Conservation (phyloP, 1,140 invertebrate species). For the Parapsyche elsis region DNA sequence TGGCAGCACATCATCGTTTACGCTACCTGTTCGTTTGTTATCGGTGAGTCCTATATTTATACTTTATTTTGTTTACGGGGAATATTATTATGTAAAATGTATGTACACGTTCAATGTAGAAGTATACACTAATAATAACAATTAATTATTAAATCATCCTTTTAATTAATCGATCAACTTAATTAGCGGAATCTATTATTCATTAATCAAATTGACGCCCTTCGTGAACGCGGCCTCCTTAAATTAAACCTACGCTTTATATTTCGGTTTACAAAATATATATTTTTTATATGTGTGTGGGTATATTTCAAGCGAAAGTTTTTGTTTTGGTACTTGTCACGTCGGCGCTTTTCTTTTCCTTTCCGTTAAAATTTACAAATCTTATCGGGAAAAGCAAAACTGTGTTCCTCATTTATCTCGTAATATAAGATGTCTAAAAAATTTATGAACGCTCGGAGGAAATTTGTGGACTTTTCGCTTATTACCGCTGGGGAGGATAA, state of each 20-base stretch:
- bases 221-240: too few species aligned
- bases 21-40: not conserved
- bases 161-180: too few species aligned
- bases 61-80: too few species aligned
- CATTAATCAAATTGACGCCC: too few species aligned
- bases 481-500: constrained; percentile 38
- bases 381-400: constrained; percentile 46
- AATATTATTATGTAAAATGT: not conserved
- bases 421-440: constrained; percentile 47
- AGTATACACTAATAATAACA: too few species aligned
- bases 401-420: constrained; percentile 46
- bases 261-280: too few species aligned
- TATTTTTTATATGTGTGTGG: not conserved
- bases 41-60: not conserved
- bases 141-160: too few species aligned
- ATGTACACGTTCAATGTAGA: too few species aligned
- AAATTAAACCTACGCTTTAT: too few species aligned
- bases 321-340: not conserved
- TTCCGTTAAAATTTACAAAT: constrained; percentile 44
- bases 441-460: constrained; percentile 37
- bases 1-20: not conserved
- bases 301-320: not conserved
- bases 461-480: constrained; percentile 46
- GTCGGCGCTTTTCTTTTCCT: constrained; percentile 20
- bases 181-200: too few species aligned